These are phyloP conservation scores for Gopherus evgoodei DNA, from an alignment of 2,113 vertebrate species.

Conservation along the genomic window DNA sequence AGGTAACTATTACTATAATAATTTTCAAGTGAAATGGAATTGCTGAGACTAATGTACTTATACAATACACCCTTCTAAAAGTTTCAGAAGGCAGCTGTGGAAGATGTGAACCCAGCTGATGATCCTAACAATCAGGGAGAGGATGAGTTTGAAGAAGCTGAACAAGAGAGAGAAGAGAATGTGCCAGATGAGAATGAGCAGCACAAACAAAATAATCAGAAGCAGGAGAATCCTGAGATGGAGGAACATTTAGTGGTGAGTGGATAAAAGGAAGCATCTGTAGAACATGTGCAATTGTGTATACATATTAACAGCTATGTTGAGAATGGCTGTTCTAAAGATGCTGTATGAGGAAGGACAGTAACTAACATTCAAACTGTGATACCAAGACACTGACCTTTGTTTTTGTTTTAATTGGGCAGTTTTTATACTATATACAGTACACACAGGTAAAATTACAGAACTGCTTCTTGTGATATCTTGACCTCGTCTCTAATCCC, in stretches of 20 bases:
- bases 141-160: slow-evolving; percentile 97
- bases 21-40: slow-evolving; percentile 11
- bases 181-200: slow-evolving; percentile 80
- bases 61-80: slow-evolving; percentile 20
- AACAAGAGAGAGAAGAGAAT: slow-evolving; percentile 87
- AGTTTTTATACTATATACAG: neutral
- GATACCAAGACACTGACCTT: neutral
- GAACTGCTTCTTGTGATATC: neutral
- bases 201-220: slow-evolving; percentile 67
- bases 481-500: neutral
- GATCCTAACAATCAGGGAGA: slow-evolving; percentile 99
- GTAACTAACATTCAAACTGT: neutral
- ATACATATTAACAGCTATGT: neutral
- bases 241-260: slow-evolving; percentile 93
- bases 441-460: accelerated
- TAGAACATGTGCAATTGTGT: neutral
- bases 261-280: neutral
- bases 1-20: accelerated
- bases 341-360: neutral
- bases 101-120: slow-evolving; percentile 93
- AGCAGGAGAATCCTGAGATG: slow-evolving; percentile 78
- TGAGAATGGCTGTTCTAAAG: neutral
- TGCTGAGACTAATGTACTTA: neutral
- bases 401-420: neutral
- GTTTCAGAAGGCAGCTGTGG: slow-evolving; percentile 80